Evolutionary conservation across 2,888 invertebrate species (phyloP), one percentile per base, ranked within the genome.

Genomic region (Synergus umbraculus): DNA sequence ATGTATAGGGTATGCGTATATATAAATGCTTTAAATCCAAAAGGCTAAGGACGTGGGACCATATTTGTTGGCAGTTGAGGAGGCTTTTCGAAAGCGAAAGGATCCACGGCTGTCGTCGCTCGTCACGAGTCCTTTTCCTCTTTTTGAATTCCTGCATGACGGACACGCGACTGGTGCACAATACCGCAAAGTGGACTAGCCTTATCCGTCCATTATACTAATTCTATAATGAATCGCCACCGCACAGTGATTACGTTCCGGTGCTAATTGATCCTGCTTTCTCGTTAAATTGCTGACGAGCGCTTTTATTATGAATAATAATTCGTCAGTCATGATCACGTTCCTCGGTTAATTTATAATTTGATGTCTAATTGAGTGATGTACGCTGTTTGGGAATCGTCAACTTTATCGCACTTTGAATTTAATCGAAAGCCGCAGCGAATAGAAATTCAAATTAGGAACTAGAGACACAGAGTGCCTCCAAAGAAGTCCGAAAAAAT

Each of bases 231-330:
- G 73, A 73, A 73, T 73, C 49, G 49, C 37, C 54, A 73, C 49
- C 49, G 49, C 49, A 9, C 29, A 29, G 54, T 73, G 73, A 73
- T 73, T 73, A 73, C 73, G 49, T 54, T 73, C 29, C 49, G 9
- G 15, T 46, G 73, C 54, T 73, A 73, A 73, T 73, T 73, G 73
- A 73, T 54, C 49, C 69, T 54, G 73, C 13, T 29, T 73, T 73
- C 49, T 73, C 73, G 73, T 54, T 73, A 54, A 73, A 73, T 73
- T 49, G 73, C 73, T 54, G 37, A 49, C 49, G n/a, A 73, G 37
- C 73, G n/a, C n/a, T 54, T 73, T 37, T 37, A 73, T 73, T 73
- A 54, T 73, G 73, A 73, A 73, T 54, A 69, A 69, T 67, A 69
- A 69, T 69, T 69, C 69, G 69, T 46, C 69, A 49, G 15, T 49